phyloP scores from a whole-genome alignment of 2,888 invertebrate species.

The Cyclophora punctaria region DNA sequence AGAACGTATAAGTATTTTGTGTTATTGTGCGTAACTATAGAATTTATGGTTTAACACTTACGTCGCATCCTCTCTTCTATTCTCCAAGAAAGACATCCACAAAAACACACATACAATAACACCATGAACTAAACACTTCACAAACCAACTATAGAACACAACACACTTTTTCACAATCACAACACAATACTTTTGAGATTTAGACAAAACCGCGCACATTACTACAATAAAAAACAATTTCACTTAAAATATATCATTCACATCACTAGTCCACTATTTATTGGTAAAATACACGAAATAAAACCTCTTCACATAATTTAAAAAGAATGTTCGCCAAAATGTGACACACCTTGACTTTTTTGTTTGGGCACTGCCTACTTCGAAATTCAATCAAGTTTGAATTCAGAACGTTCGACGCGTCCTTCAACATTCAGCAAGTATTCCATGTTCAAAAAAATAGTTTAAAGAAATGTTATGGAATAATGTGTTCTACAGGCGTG shows the following conservation, averaged over 20 bases:
- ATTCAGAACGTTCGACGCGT: constrained; percentile 27
- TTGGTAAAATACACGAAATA: no score
- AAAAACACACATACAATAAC: background rate
- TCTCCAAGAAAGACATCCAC: background rate
- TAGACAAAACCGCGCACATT: no score
- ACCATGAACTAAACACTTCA: no score
- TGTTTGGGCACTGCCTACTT: constrained; percentile 16
- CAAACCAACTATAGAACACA: no score
- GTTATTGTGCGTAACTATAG: background rate
- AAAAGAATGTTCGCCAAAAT: constrained; percentile 30
- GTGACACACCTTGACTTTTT: constrained; percentile 34
- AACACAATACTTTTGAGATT: no score
- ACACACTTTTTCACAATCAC: no score
- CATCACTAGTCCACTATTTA: constrained; percentile 24
- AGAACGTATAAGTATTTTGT: background rate
- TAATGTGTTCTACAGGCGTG: no score
- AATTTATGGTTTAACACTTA: background rate
- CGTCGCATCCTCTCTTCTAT: background rate
- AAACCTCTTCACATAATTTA: constrained; percentile 18
- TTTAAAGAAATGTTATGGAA: no score
- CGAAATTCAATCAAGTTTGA: constrained; percentile 40
- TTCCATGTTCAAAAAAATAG: no score
- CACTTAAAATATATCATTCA: constrained; percentile 1
- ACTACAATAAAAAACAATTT: no score
- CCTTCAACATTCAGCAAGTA: constrained; percentile 18